Conservation (phyloP, 2,113 vertebrate species). For the Recurvirostra avosetta region DNA sequence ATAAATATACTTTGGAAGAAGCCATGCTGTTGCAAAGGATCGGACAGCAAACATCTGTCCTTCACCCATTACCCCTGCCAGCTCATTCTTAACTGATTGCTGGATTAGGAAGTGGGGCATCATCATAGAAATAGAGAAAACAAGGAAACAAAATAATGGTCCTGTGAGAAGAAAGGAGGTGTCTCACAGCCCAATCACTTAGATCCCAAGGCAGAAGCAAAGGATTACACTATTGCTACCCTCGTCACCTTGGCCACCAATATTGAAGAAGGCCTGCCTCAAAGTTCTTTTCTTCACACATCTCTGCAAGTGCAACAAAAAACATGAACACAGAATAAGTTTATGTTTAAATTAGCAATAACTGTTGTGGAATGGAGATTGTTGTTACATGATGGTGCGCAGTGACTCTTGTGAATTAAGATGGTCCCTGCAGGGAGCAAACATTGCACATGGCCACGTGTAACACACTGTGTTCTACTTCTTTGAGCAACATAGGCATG, state of each 20-base stretch:
- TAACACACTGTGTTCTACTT: background rate
- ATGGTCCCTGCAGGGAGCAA: background rate
- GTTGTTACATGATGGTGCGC: background rate
- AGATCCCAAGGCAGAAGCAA: background rate
- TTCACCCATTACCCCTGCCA: background rate
- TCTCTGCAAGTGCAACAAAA: background rate
- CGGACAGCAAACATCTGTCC: background rate
- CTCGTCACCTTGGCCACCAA: background rate
- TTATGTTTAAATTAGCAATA: background rate
- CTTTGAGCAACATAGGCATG: background rate
- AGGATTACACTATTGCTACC: background rate
- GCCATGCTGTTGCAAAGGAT: background rate
- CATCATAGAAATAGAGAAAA: background rate
- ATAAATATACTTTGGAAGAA: background rate
- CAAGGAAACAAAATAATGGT: background rate
- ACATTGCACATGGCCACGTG: accelerated
- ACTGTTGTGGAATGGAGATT: background rate
- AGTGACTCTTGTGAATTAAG: background rate
- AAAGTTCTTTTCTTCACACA: background rate
- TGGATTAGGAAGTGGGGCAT: background rate
- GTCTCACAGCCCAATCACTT: background rate
- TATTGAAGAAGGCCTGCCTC: background rate
- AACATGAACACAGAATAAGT: background rate
- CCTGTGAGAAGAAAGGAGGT: background rate
- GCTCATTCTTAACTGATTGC: background rate